Percentiles rank a stretch among this genome's conserved stretches.
These are phyloP conservation scores for Cryptus viduatorius DNA, from an alignment of 2,888 invertebrate genomes.

Conservation along the genomic window DNA sequence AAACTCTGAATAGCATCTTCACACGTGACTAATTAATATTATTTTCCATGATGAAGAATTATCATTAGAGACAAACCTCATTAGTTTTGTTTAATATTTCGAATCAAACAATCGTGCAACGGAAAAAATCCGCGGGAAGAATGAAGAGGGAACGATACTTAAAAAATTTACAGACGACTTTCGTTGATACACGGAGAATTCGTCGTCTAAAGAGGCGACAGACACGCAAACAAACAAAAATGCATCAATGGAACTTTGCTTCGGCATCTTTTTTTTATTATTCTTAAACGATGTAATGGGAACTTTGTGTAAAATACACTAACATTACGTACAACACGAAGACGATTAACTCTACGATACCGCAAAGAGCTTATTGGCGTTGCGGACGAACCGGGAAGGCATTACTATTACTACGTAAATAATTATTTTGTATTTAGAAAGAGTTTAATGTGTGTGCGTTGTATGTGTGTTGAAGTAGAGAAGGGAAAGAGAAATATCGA, in stretches of 20 bases:
- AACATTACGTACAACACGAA: slow-evolving; percentile 61
- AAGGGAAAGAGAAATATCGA: slow-evolving; percentile 9
- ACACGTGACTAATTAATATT: slow-evolving; percentile 9
- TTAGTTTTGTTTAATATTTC: slow-evolving; percentile 7
- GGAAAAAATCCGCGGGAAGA: background rate
- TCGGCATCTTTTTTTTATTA: slow-evolving; percentile 49
- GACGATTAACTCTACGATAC: slow-evolving; percentile 9
- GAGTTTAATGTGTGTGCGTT: background rate
- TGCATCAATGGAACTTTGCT: slow-evolving; percentile 52
- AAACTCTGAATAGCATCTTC: background rate
- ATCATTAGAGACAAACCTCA: background rate
- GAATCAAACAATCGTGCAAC: background rate
- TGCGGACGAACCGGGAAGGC: background rate
- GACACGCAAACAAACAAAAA: slow-evolving; percentile 43
- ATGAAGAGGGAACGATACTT: background rate
- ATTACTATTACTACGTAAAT: slow-evolving; percentile 33
- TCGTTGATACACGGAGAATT: background rate
- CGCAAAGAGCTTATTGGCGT: background rate
- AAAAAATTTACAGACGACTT: background rate
- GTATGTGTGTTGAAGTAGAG: slow-evolving; percentile 5
- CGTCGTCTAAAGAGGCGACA: slow-evolving; percentile 23
- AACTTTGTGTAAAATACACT: slow-evolving; percentile 68
- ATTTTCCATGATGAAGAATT: background rate
- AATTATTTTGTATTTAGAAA: slow-evolving; percentile 37
- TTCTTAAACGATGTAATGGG: slow-evolving; percentile 60